A percentile compares a stretch with the other conserved stretches of the same genome.
These are phyloP conservation scores for Zaprionus inermis DNA, from an alignment of 1,140 invertebrate genomes.

Conservation along the genomic window DNA sequence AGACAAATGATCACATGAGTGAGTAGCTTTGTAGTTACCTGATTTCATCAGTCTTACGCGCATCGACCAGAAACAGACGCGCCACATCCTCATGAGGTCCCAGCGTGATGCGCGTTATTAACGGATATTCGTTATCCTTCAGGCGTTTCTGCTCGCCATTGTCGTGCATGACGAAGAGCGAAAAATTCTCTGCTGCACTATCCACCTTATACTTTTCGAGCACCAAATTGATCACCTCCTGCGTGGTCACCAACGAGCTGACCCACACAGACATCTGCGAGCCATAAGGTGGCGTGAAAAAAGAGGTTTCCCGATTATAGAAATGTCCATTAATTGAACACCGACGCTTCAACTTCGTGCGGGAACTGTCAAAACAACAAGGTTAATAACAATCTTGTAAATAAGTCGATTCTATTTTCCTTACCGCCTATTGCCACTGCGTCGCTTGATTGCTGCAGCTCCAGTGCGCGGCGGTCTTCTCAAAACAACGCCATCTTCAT, in stretches of 20 bases:
- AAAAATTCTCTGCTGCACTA: conserved; percentile 91
- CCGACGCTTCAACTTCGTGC: conserved; percentile 89
- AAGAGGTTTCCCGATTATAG: conserved; percentile 94
- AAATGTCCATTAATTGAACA: conserved; percentile 96
- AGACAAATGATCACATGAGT: neutral
- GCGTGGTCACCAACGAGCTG: conserved; percentile 91
- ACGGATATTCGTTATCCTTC: conserved; percentile 91
- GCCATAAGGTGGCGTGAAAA: conserved; percentile 93
- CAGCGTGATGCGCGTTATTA: conserved; percentile 90
- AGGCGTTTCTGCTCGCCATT: conserved; percentile 92
- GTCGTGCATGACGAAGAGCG: conserved; percentile 92
- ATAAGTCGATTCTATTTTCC: neutral
- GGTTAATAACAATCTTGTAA: neutral
- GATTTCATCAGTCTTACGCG: conserved; percentile 89
- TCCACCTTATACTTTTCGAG: conserved; percentile 95
- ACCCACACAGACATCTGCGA: conserved; percentile 95
- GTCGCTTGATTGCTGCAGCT: conserved; percentile 89
- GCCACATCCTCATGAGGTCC: conserved; percentile 93
- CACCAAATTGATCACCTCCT: conserved; percentile 93
- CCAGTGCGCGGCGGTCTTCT: conserved; percentile 85
- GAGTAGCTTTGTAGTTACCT: conserved; percentile 82
- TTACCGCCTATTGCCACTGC: conserved; percentile 87
- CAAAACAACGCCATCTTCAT: conserved; percentile 80
- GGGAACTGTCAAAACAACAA: conserved; percentile 84
- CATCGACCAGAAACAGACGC: conserved; percentile 92